A percentile compares a stretch with the other conserved stretches of the same genome.
These are phyloP conservation scores for Heterodera carotae DNA, from an alignment of 1,140 invertebrate genomes.

Conservation along the genomic window DNA sequence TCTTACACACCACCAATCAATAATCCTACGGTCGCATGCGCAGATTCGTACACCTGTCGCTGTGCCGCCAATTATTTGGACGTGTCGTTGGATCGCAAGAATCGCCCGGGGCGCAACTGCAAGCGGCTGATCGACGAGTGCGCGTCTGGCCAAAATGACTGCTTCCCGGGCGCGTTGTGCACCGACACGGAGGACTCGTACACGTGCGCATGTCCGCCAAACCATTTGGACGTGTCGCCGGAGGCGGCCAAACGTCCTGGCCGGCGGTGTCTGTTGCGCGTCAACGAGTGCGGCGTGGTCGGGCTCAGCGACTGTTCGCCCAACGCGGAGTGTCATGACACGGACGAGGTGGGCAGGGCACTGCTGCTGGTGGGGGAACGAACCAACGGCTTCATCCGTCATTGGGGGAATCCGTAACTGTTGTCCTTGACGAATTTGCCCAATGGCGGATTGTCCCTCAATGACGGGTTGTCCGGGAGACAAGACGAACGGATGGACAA, in stretches of 20 bases:
- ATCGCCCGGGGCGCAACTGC: conserved; percentile 63
- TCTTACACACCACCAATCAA: not conserved
- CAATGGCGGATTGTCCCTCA: too few relatives aligned
- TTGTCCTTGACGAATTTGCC: too few relatives aligned
- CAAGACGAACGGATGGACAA: too few relatives aligned
- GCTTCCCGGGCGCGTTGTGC: conserved; percentile 78
- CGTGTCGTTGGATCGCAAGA: conserved; percentile 59
- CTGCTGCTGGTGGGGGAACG: too few relatives aligned
- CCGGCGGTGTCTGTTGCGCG: conserved; percentile 55
- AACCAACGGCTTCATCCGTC: too few relatives aligned
- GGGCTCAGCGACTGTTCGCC: conserved; percentile 61
- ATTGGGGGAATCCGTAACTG: too few relatives aligned
- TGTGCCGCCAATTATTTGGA: conserved; percentile 63
- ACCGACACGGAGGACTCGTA: conserved; percentile 86
- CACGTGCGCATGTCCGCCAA: conserved; percentile 79
- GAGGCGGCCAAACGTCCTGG: conserved; percentile 57
- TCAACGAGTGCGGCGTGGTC: conserved; percentile 57
- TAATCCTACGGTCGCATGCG: too few relatives aligned
- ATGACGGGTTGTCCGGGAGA: too few relatives aligned
- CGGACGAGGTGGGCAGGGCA: conserved; percentile 32
- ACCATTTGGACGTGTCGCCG: conserved; percentile 71
- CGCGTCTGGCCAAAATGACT: conserved; percentile 71
- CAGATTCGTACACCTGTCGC: conserved; percentile 55
- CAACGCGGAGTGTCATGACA: conserved; percentile 62
- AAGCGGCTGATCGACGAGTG: conserved; percentile 56